Percentiles rank a stretch among this genome's conserved stretches.
Conservation (phyloP, 2,113 vertebrate genomes). For the Ptychochromis oligacanthus region DNA sequence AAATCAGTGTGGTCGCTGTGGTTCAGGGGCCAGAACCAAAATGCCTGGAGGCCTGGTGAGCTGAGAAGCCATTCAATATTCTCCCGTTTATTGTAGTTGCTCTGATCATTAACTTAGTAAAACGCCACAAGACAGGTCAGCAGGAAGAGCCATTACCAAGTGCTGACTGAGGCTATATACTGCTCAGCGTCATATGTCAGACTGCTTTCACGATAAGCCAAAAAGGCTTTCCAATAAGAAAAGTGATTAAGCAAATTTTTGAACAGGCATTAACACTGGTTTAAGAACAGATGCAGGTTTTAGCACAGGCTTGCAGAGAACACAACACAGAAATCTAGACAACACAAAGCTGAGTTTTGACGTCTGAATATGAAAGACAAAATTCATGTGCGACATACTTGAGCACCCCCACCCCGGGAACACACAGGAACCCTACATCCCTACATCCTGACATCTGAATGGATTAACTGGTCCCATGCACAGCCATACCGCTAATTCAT, state of each 20-base stretch:
- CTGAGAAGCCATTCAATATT: slow-evolving; percentile 68
- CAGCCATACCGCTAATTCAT: slow-evolving; percentile 42
- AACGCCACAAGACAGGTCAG: slow-evolving; percentile 64
- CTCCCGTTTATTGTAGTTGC: slow-evolving; percentile 61
- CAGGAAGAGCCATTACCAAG: slow-evolving; percentile 64
- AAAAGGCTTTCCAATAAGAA: slow-evolving; percentile 40
- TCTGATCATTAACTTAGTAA: slow-evolving; percentile 72
- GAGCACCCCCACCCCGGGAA: not conserved
- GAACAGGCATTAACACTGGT: slow-evolving; percentile 15
- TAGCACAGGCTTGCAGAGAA: slow-evolving; percentile 23
- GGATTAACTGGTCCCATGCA: slow-evolving; percentile 41
- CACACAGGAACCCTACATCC: slow-evolving; percentile 11
- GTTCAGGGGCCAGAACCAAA: slow-evolving; percentile 62
- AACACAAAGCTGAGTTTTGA: not conserved
- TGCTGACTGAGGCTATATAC: slow-evolving; percentile 62
- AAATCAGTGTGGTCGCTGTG: slow-evolving; percentile 63
- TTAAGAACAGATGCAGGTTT: slow-evolving; percentile 39
- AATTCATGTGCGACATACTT: not conserved
- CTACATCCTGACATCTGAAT: slow-evolving; percentile 35
- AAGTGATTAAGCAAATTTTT: slow-evolving; percentile 25
- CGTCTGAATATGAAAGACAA: slow-evolving; percentile 11
- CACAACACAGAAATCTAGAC: slow-evolving; percentile 10
- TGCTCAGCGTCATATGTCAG: slow-evolving; percentile 59
- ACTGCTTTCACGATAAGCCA: slow-evolving; percentile 42
- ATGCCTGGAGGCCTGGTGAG: slow-evolving; percentile 51